phyloP scores from a whole-genome alignment of 2,797 vertebrate genomes.

The Myotis planiceps region DNA sequence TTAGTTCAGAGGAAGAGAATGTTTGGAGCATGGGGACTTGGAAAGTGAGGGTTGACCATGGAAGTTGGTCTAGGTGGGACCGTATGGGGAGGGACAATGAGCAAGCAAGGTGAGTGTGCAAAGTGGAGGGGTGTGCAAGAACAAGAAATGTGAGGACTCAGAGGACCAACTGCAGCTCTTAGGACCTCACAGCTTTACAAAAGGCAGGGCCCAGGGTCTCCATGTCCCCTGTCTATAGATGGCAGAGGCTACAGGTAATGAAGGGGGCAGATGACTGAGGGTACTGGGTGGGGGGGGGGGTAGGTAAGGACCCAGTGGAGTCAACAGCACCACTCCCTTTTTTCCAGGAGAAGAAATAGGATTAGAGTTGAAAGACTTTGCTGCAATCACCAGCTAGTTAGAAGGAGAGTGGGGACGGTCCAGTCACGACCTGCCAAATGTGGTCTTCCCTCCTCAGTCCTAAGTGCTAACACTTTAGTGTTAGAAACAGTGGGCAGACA shows the following conservation, averaged over 20 bases:
- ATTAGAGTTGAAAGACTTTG: not conserved
- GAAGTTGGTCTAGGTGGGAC: not conserved
- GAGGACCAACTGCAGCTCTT: not conserved
- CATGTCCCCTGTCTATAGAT: not conserved
- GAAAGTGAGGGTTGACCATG: not conserved
- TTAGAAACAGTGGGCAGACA: not conserved
- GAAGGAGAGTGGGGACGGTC: not conserved
- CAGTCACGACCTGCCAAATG: not conserved
- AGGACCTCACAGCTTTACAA: not conserved
- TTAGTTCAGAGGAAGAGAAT: not conserved
- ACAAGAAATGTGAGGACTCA: not conserved
- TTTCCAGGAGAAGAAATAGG: not conserved
- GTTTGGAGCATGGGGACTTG: not conserved
- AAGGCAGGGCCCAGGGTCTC: not conserved
- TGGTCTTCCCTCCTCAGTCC: not conserved
- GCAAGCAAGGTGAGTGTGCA: not conserved
- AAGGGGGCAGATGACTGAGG: not conserved
- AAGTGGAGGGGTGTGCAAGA: not conserved
- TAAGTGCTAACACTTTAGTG: no score
- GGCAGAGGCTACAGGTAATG: not conserved
- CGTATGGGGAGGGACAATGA: fast-evolving
- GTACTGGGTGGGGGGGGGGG: fast-evolving
- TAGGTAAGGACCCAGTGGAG: not conserved
- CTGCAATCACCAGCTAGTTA: not conserved
- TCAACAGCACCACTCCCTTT: no score